These are phyloP conservation scores for Carpatolechia fugitivella DNA, from an alignment of 2,888 invertebrate species.

Conservation along the genomic window DNA sequence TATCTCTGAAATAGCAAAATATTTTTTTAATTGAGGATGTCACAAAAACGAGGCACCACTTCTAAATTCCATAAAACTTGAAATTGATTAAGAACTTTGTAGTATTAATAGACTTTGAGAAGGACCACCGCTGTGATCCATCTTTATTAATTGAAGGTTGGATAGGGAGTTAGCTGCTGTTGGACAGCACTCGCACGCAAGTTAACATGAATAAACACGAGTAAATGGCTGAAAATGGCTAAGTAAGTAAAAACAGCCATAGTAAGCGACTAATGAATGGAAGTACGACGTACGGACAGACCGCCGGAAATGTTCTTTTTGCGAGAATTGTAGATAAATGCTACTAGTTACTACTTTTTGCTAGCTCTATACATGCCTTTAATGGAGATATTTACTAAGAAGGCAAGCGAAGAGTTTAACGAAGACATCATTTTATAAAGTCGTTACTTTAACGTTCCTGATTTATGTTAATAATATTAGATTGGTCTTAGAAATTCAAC, in stretches of 20 bases:
- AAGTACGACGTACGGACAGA: background rate
- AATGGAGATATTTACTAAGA: no score
- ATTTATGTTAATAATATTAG: no score
- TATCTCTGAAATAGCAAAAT: no score
- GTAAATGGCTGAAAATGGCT: background rate
- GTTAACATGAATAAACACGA: background rate
- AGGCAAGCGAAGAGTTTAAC: no score
- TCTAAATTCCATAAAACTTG: background rate
- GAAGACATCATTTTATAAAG: no score
- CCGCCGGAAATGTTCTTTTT: slow-evolving; percentile 12
- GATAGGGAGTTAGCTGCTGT: background rate
- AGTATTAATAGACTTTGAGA: background rate
- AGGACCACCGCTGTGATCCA: slow-evolving; percentile 2
- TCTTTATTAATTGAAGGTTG: slow-evolving; percentile 3
- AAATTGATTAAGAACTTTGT: background rate
- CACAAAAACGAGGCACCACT: no score
- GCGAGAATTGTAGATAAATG: slow-evolving; percentile 16
- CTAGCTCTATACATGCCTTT: background rate
- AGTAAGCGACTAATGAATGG: slow-evolving; percentile 15
- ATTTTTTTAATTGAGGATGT: no score
- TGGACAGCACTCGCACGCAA: background rate
- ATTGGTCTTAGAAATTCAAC: no score
- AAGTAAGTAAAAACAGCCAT: slow-evolving; percentile 11
- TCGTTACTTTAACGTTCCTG: no score
- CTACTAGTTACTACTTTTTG: background rate